Evolutionary conservation across 2,888 invertebrate species (phyloP).

Genomic region (Tetramorium bicarinatum): DNA sequence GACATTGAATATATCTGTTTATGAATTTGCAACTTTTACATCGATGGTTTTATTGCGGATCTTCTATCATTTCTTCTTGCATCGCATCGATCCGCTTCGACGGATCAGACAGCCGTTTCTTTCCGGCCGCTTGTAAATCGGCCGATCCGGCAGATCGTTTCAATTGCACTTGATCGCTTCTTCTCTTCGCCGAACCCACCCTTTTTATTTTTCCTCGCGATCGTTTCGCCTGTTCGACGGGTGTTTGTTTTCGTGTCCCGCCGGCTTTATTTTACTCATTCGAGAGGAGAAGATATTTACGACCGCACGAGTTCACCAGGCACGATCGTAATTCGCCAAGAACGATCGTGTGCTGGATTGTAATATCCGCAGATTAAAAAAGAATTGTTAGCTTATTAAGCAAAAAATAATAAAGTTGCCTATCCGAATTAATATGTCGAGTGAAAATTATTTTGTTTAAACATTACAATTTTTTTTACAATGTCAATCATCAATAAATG

Average conservation of each 20-base stretch:
- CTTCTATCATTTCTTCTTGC: conserved; percentile 56
- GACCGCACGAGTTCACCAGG: conserved; percentile 25
- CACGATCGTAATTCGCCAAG: conserved; percentile 7
- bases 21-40: conserved; percentile 26
- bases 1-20: background rate
- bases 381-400: background rate
- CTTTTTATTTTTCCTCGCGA: conserved; percentile 64
- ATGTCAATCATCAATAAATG: background rate
- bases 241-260: conserved; percentile 63
- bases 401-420: conserved; percentile 3
- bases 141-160: conserved; percentile 52
- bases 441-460: background rate
- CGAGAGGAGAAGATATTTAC: conserved; percentile 40
- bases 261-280: conserved; percentile 55
- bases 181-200: conserved; percentile 42
- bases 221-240: conserved; percentile 46
- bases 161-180: conserved; percentile 64
- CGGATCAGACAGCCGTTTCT: conserved; percentile 47
- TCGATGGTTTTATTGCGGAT: conserved; percentile 37
- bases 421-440: background rate
- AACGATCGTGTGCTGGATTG: conserved; percentile 18
- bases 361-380: conserved; percentile 9
- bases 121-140: conserved; percentile 58
- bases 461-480: background rate
- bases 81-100: conserved; percentile 64